Conservation (phyloP, 2,888 invertebrate species). For the Parochlus steinenii region DNA sequence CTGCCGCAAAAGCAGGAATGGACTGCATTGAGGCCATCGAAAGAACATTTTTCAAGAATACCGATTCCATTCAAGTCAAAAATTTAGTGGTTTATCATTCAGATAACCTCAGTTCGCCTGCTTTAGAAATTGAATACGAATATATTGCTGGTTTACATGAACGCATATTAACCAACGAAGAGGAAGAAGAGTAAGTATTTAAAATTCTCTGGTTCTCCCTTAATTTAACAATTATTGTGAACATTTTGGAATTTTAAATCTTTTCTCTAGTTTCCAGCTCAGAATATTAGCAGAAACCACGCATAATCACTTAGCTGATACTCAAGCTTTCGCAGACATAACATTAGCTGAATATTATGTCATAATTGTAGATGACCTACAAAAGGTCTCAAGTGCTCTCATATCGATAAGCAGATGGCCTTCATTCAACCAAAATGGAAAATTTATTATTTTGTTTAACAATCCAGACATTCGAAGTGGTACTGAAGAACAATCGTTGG, state of each 20-base stretch:
- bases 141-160: constrained; percentile 22
- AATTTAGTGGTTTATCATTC: constrained; percentile 22
- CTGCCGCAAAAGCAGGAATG: constrained; percentile 13
- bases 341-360: constrained; percentile 24
- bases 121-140: constrained; percentile 24
- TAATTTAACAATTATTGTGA: background rate
- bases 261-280: constrained; percentile 11
- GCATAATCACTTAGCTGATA: background rate
- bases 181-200: constrained; percentile 20
- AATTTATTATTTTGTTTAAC: constrained; percentile 25
- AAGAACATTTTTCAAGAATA: constrained; percentile 11
- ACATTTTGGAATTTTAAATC: background rate
- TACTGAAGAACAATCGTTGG: constrained; percentile 16
- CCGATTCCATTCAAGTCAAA: constrained; percentile 8
- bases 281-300: constrained; percentile 8
- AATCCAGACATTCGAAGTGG: constrained; percentile 17
- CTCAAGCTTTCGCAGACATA: constrained; percentile 1
- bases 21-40: constrained; percentile 13
- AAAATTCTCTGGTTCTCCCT: too few relatives aligned
- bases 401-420: constrained; percentile 19
- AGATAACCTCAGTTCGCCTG: constrained; percentile 24
- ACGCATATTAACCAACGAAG: constrained; percentile 14
- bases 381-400: too few relatives aligned
- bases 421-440: constrained; percentile 28
- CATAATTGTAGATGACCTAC: constrained; percentile 24